Conservation (phyloP, 1,140 invertebrate species). For the Panulirus ornatus region DNA sequence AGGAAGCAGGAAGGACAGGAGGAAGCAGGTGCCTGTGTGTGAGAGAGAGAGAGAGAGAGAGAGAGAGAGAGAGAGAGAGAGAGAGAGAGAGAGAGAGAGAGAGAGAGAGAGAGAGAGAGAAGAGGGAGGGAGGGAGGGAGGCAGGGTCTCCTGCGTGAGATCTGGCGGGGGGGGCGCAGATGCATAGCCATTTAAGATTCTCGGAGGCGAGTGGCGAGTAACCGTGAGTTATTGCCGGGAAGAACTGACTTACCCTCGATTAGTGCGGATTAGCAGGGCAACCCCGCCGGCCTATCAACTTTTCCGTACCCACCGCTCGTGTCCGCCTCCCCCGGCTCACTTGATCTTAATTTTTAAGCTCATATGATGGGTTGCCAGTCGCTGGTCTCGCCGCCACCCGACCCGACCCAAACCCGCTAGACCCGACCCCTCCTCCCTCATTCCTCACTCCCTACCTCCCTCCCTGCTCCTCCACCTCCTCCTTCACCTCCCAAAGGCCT, state of each 20-base stretch:
- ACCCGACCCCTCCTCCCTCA: background rate
- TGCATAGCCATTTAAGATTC: constrained; percentile 61
- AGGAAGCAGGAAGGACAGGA: background rate
- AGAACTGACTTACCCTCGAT: constrained; percentile 59
- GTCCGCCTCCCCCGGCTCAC: constrained; percentile 40
- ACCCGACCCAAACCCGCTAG: no score
- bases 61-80: constrained; percentile 43
- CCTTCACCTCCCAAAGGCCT: background rate
- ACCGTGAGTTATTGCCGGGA: constrained; percentile 48
- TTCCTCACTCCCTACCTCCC: no score
- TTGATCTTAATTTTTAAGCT: constrained; percentile 68
- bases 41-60: constrained; percentile 37
- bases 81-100: constrained; percentile 34
- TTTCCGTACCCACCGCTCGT: constrained; percentile 9
- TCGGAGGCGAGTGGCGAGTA: constrained; percentile 5
- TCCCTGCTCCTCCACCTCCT: background rate
- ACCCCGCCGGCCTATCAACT: constrained; percentile 38
- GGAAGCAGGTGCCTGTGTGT: background rate
- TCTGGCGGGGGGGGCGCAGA: background rate
- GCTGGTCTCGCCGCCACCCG: background rate
- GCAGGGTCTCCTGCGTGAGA: background rate
- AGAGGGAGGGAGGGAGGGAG: background rate
- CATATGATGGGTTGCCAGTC: constrained; percentile 50
- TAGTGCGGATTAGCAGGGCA: constrained; percentile 50
- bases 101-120: constrained; percentile 1